Evolutionary conservation across 2,797 vertebrate genomes (phyloP).

Genomic region (Chloroceryle amazona): DNA sequence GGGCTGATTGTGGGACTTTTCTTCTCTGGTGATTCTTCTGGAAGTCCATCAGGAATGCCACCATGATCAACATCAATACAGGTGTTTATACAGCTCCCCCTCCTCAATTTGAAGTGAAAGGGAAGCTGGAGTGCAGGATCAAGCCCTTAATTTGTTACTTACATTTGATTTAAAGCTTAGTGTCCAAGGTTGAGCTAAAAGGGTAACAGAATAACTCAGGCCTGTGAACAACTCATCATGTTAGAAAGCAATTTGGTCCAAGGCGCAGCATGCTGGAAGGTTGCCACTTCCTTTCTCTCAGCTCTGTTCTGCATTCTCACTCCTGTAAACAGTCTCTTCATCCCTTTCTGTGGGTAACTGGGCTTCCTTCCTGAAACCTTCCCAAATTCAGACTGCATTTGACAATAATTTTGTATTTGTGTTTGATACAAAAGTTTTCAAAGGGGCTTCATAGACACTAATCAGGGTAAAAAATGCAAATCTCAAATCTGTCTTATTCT

Average conservation of each 20-base stretch:
- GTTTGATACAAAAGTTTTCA: constrained; percentile 53
- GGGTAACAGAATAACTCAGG: neutral
- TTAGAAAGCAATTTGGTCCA: constrained; percentile 26
- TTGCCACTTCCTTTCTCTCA: constrained; percentile 29
- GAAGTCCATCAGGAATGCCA: neutral
- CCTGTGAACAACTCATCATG: neutral
- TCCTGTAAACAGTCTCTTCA: constrained; percentile 21
- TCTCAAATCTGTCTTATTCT: constrained; percentile 67
- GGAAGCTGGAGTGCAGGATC: neutral
- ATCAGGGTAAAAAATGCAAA: constrained; percentile 74
- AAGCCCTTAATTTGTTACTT: constrained; percentile 19
- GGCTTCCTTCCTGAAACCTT: constrained; percentile 55
- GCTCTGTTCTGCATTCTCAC: neutral
- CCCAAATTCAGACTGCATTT: neutral
- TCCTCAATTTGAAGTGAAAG: neutral
- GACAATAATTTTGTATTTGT: constrained; percentile 64
- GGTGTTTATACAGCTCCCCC: neutral
- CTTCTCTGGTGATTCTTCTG: neutral
- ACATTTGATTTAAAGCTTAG: neutral
- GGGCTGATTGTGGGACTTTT: neutral
- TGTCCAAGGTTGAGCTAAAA: neutral
- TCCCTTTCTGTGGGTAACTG: constrained; percentile 20
- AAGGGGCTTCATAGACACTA: constrained; percentile 55
- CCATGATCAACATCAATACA: neutral
- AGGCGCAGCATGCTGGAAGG: neutral